A percentile compares a stretch with the other conserved stretches of the same genome.
Conservation (phyloP, 2,113 vertebrate species). For the Cochlearius cochlearius region DNA sequence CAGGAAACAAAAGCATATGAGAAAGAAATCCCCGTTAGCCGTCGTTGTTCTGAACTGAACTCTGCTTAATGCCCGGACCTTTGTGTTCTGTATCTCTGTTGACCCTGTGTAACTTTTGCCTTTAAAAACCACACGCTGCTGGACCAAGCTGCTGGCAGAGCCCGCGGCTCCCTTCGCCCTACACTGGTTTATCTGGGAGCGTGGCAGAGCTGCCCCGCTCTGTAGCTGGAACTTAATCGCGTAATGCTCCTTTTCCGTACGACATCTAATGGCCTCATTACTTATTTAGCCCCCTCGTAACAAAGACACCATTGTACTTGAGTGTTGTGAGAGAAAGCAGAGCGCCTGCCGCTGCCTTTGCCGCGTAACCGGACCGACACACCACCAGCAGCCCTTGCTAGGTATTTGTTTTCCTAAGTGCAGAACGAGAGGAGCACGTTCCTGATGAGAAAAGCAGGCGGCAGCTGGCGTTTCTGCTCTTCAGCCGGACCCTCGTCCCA, state of each 20-base stretch:
- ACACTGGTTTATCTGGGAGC: not conserved
- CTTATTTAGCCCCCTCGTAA: slow-evolving; percentile 29
- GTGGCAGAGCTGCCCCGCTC: not conserved
- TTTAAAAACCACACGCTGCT: fast-evolving
- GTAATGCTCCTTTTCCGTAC: not conserved
- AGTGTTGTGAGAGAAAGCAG: not conserved
- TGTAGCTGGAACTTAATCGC: not conserved
- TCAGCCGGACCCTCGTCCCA: not conserved
- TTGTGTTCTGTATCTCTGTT: not conserved
- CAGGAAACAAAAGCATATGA: not conserved
- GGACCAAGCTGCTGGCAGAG: not conserved
- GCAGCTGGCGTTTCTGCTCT: not conserved
- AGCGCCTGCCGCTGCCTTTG: not conserved
- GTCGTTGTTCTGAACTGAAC: not conserved
- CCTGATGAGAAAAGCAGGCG: not conserved
- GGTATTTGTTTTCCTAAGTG: not conserved
- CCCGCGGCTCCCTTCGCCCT: fast-evolving
- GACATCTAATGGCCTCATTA: not conserved
- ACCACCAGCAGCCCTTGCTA: not conserved
- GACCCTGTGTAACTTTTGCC: not conserved
- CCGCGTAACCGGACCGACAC: not conserved
- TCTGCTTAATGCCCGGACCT: not conserved
- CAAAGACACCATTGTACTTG: not conserved
- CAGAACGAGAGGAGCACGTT: not conserved
- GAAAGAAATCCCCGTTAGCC: not conserved